phyloP scores from a whole-genome alignment of 2,797 vertebrate genomes.

The Mormyrus hasselquistii region DNA sequence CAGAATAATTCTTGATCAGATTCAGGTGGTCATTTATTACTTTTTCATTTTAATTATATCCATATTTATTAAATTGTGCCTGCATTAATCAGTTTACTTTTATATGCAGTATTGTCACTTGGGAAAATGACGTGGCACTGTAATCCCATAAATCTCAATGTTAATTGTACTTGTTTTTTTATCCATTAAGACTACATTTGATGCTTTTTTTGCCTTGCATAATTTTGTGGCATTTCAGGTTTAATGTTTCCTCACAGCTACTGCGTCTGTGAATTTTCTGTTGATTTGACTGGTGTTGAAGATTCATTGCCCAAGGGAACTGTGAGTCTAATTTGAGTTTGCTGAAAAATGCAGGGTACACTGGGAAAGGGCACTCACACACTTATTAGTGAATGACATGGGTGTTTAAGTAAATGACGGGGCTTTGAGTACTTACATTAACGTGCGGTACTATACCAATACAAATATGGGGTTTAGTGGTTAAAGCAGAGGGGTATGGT shows the following conservation, averaged over 20 bases:
- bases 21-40: neutral
- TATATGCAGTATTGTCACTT: neutral
- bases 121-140: neutral
- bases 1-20: neutral
- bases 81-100: neutral
- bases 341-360: neutral
- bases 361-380: neutral
- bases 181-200: neutral
- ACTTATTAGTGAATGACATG: neutral
- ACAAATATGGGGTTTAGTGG: neutral
- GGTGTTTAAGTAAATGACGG: neutral
- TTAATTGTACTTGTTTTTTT: neutral
- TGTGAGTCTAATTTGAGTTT: neutral
- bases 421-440: neutral
- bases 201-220: neutral
- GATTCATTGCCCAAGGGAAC: neutral
- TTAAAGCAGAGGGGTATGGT: neutral
- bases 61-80: neutral
- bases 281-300: neutral
- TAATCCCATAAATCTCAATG: neutral
- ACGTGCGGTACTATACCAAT: neutral
- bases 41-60: slow-evolving; percentile 9
- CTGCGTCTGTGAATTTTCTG: neutral
- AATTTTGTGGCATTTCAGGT: neutral
- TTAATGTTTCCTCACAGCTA: neutral